phyloP scores from a whole-genome alignment of 2,113 vertebrate species.

The Shinisaurus crocodilurus region DNA sequence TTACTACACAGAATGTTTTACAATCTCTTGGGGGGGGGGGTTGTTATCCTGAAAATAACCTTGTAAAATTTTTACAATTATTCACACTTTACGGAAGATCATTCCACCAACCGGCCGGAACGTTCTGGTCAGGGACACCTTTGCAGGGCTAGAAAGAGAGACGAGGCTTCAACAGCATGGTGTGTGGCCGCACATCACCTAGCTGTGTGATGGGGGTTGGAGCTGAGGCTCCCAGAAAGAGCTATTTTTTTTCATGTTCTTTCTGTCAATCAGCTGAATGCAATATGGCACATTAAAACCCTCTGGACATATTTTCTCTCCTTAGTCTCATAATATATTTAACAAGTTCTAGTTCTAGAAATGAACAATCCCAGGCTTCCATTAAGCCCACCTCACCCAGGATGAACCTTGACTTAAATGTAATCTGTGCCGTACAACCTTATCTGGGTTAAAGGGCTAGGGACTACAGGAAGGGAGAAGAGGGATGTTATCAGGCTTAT shows the following conservation, averaged over 20 bases:
- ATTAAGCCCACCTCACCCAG: neutral
- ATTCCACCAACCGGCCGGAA: too few species aligned
- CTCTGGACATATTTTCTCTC: neutral
- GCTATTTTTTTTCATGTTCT: neutral
- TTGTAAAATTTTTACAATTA: neutral
- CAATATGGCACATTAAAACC: fast-evolving
- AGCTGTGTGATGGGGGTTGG: too few species aligned
- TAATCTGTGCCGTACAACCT: neutral
- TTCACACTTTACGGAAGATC: neutral
- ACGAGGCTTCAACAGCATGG: too few species aligned
- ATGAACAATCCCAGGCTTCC: neutral
- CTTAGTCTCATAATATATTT: neutral
- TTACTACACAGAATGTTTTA: neutral
- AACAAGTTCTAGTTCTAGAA: neutral
- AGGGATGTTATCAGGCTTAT: neutral
- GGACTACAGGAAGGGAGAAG: neutral
- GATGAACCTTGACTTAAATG: neutral
- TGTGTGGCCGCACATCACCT: too few species aligned
- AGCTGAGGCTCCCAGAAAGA: too few species aligned
- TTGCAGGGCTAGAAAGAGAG: too few species aligned
- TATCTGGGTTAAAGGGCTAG: neutral
- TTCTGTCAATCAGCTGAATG: slow-evolving; percentile 32
- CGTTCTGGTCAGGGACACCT: too few species aligned
- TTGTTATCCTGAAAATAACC: neutral
- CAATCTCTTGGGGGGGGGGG: neutral